Conservation (phyloP, 2,888 invertebrate genomes). For the Allacma fusca region DNA sequence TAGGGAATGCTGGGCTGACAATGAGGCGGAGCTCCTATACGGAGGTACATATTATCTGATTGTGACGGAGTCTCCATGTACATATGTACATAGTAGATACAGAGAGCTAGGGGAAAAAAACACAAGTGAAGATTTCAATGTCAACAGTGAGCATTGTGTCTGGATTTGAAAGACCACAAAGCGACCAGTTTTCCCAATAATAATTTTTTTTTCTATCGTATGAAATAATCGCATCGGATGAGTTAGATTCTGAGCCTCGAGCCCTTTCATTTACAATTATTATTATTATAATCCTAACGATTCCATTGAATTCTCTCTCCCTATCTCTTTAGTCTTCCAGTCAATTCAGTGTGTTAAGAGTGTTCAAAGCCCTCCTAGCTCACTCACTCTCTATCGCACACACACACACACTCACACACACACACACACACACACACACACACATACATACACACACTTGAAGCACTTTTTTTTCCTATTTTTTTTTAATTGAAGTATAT, state of each 20-base stretch:
- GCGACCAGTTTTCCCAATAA: constrained; percentile 34
- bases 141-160: constrained; percentile 28
- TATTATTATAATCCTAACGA: constrained; percentile 42
- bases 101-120: background rate
- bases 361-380: no score
- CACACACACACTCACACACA: no score
- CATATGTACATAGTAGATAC: background rate
- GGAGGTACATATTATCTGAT: no score
- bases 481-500: no score
- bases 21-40: no score
- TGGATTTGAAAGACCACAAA: constrained; percentile 34
- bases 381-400: no score
- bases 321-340: constrained; percentile 17
- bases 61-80: no score
- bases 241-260: constrained; percentile 32
- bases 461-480: no score
- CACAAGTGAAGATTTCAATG: constrained; percentile 39
- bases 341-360: background rate
- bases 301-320: constrained; percentile 33
- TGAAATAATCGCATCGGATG: constrained; percentile 28
- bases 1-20: no score
- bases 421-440: no score
- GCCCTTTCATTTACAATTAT: constrained; percentile 48
- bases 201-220: constrained; percentile 12
- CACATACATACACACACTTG: no score